phyloP scores from a whole-genome alignment of 2,888 invertebrate genomes.

The Plebejus anna region DNA sequence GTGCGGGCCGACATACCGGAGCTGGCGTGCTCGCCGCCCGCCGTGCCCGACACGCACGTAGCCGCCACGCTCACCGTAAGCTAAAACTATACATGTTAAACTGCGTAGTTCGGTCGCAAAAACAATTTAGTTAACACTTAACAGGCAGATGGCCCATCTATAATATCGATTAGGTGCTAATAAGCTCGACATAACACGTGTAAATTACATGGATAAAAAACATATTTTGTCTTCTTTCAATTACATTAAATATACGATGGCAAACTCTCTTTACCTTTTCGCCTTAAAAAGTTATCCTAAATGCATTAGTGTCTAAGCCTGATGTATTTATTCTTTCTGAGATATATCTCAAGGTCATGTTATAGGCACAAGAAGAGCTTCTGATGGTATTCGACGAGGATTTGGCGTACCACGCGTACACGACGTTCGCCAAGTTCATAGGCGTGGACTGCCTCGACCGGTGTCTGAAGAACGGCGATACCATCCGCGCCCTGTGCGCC shows the following conservation, averaged over 20 bases:
- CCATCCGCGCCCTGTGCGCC: constrained; percentile 87
- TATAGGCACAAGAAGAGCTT: constrained; percentile 87
- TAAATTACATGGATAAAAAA: too few relatives aligned
- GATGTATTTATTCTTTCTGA: too few relatives aligned
- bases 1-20: constrained; percentile 77
- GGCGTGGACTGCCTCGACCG: constrained; percentile 86
- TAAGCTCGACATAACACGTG: too few relatives aligned
- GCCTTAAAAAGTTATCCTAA: too few relatives aligned
- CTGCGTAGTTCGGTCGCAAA: not conserved
- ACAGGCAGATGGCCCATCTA: too few relatives aligned
- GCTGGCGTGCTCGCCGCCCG: constrained; percentile 82
- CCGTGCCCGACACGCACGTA: constrained; percentile 53
- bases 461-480: constrained; percentile 87
- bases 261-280: too few relatives aligned
- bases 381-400: constrained; percentile 90
- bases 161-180: too few relatives aligned
- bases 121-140: too few relatives aligned
- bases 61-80: constrained; percentile 55
- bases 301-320: too few relatives aligned
- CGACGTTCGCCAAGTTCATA: constrained; percentile 86
- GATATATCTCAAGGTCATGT: not conserved
- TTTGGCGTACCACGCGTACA: constrained; percentile 90
- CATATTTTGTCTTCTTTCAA: too few relatives aligned
- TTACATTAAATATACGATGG: too few relatives aligned
- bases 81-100: too few relatives aligned